Evolutionary conservation across 2,113 vertebrate genomes (phyloP).

Genomic region (Oreocharis arfaki): DNA sequence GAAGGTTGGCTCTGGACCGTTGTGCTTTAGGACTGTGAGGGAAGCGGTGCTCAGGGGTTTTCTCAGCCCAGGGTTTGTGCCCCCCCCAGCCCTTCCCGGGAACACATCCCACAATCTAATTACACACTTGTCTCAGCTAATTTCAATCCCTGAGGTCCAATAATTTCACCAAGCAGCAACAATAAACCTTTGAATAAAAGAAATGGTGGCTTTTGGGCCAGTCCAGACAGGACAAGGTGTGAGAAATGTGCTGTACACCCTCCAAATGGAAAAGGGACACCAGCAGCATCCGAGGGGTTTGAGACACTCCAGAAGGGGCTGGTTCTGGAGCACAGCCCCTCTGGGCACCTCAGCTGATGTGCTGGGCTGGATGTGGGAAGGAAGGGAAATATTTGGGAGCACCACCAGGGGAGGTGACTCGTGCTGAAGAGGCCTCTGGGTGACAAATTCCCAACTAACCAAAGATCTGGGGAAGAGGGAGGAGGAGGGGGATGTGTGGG

Average conservation of each 20-base stretch:
- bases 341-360: accelerated
- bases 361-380: not conserved
- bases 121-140: not conserved
- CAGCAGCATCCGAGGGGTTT: not conserved
- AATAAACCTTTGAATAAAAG: not conserved
- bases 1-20: not conserved
- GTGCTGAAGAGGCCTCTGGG: not conserved
- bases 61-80: not conserved
- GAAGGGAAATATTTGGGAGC: not conserved
- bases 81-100: not conserved
- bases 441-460: not conserved
- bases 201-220: not conserved
- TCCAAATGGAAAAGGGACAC: not conserved
- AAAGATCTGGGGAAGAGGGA: not conserved
- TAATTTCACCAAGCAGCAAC: not conserved
- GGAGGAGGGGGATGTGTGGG: not conserved
- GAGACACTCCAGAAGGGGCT: not conserved
- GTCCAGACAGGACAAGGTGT: not conserved
- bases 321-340: not conserved
- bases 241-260: not conserved
- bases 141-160: not conserved
- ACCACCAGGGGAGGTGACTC: not conserved
- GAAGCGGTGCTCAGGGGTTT: not conserved
- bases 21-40: not conserved
- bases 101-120: not conserved